Conservation (phyloP, 2,113 vertebrate species). For the Setophaga petechia region DNA sequence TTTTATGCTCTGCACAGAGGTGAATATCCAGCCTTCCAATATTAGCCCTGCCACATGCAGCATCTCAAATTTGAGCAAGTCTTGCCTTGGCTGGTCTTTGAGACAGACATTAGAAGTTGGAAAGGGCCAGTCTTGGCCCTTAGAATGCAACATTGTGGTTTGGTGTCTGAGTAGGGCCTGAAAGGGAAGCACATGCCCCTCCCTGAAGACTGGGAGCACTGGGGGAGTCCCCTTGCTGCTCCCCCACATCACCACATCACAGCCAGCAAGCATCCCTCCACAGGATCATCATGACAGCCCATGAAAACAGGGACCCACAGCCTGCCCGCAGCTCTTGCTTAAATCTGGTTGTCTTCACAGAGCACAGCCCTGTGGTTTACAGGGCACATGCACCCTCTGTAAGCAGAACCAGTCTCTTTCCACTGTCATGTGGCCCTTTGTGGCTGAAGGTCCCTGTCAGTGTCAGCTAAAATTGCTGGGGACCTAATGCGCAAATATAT, state of each 20-base stretch:
- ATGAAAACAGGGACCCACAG: background rate
- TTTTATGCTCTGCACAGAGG: background rate
- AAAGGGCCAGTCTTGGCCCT: background rate
- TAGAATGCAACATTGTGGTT: background rate
- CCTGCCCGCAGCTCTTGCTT: background rate
- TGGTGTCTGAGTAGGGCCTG: background rate
- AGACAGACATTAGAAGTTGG: background rate
- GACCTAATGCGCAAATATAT: background rate
- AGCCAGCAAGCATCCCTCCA: background rate
- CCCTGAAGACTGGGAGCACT: background rate
- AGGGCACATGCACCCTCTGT: background rate
- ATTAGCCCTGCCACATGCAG: background rate
- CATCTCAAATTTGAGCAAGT: background rate
- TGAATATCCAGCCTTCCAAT: background rate
- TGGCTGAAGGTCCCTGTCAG: background rate
- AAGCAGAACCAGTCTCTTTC: background rate
- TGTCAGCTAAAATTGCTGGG: background rate
- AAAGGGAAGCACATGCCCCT: background rate
- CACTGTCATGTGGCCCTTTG: background rate
- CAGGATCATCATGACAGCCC: background rate
- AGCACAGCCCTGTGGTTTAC: background rate
- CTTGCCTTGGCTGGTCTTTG: background rate
- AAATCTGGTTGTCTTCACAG: background rate
- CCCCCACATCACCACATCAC: background rate
- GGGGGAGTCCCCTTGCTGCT: background rate